Evolutionary conservation across 2,888 invertebrate genomes (phyloP).

Genomic region (Cepaea hortensis): DNA sequence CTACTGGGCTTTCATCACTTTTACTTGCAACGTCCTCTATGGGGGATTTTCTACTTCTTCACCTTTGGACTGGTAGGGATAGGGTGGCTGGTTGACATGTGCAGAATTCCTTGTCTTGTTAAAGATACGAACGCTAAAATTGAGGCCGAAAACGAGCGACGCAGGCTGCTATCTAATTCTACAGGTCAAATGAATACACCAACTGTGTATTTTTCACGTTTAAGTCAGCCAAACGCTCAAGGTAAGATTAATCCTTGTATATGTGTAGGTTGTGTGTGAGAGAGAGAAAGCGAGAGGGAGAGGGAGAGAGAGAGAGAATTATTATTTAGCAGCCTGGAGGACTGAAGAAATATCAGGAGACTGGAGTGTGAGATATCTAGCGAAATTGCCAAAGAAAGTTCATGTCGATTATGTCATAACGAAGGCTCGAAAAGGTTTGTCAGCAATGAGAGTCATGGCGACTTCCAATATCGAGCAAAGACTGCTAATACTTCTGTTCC

Average conservation of each 20-base stretch:
- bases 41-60: slow-evolving; percentile 62
- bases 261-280: no score
- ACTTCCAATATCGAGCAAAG: no score
- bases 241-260: neutral
- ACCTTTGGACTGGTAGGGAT: slow-evolving; percentile 62
- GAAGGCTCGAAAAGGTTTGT: no score
- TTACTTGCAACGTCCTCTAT: slow-evolving; percentile 84
- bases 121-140: slow-evolving; percentile 53
- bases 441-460: no score
- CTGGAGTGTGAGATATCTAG: no score
- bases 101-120: slow-evolving; percentile 59
- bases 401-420: no score
- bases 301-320: no score
- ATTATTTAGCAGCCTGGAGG: no score
- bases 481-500: no score
- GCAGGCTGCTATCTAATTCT: neutral
- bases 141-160: slow-evolving; percentile 3
- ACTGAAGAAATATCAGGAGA: no score
- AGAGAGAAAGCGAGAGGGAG: no score
- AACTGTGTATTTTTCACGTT: neutral
- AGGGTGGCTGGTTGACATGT: slow-evolving; percentile 64
- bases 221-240: neutral
- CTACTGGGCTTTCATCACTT: slow-evolving; percentile 92
- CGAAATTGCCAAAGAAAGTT: no score
- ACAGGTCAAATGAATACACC: neutral